Evolutionary conservation across 2,888 invertebrate genomes (phyloP).

Genomic region (Anthophora plumipes): DNA sequence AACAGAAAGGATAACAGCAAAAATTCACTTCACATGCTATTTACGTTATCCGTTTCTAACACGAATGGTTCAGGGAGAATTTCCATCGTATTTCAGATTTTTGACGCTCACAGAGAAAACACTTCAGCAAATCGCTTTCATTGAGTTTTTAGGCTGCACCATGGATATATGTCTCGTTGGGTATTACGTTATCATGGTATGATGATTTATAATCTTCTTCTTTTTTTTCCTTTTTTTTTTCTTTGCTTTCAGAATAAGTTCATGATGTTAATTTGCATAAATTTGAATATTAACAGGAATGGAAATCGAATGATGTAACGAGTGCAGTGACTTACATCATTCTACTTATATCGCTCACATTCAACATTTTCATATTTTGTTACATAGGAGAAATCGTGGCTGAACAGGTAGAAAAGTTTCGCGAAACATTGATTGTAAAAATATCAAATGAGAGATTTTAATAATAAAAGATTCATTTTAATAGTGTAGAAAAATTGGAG

Average conservation of each 20-base stretch:
- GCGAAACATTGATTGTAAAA: too few relatives aligned
- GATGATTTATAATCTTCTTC: not conserved
- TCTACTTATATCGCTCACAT: conserved; percentile 54
- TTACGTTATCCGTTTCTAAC: not conserved
- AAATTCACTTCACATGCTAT: too few relatives aligned
- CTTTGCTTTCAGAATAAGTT: too few relatives aligned
- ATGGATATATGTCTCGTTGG: conserved; percentile 80
- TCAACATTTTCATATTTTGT: conserved; percentile 71
- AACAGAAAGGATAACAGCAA: too few relatives aligned
- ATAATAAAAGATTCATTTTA: not conserved
- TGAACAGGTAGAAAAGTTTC: conserved; percentile 57
- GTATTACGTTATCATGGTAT: conserved; percentile 79
- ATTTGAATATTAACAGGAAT: conserved; percentile 48
- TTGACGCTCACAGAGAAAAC: conserved; percentile 40
- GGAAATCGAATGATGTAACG: conserved; percentile 46
- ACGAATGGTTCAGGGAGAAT: not conserved
- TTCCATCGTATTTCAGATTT: conserved; percentile 44
- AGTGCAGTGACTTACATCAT: conserved; percentile 48
- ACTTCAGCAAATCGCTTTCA: conserved; percentile 75
- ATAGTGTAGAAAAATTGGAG: conserved; percentile 68
- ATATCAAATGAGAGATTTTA: too few relatives aligned
- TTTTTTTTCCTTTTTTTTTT: too few relatives aligned
- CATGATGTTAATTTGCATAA: not conserved
- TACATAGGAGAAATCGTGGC: conserved; percentile 67
- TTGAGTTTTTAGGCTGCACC: conserved; percentile 79